phyloP scores from a whole-genome alignment of 1,140 invertebrate species.

The Trigoniulus corallinus region DNA sequence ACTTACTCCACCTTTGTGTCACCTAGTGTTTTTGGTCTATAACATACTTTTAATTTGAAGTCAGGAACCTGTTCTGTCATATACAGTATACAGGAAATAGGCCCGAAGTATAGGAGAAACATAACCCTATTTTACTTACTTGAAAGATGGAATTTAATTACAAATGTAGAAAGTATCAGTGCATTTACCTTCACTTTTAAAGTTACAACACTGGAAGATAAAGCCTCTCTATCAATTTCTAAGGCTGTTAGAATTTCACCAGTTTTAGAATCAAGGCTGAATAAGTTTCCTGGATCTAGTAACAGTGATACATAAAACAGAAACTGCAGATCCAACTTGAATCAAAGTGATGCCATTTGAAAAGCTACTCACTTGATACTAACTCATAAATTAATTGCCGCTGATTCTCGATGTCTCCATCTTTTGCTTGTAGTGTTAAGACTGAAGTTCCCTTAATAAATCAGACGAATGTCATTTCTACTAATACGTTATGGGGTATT shows the following conservation, averaged over 20 bases:
- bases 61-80: too few relatives aligned
- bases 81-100: too few relatives aligned
- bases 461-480: background rate
- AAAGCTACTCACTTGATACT: too few relatives aligned
- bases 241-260: slow-evolving; percentile 67
- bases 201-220: slow-evolving; percentile 57
- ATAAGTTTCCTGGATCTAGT: slow-evolving; percentile 47
- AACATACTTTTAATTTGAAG: too few relatives aligned
- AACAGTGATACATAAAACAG: too few relatives aligned
- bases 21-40: too few relatives aligned
- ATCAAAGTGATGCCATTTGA: background rate
- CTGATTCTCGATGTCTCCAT: background rate
- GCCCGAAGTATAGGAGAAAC: too few relatives aligned
- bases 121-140: too few relatives aligned
- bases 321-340: too few relatives aligned
- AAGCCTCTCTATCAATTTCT: slow-evolving; percentile 61
- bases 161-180: background rate
- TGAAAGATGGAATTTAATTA: too few relatives aligned
- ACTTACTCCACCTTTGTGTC: too few relatives aligned
- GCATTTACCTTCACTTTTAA: slow-evolving; percentile 39
- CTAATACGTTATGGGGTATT: background rate
- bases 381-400: background rate
- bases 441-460: background rate
- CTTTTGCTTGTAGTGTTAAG: background rate
- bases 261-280: slow-evolving; percentile 52